Evolutionary conservation across 1,140 invertebrate genomes (phyloP), one percentile per base, ranked within the genome.

Genomic region (Drosophila arawakana): DNA sequence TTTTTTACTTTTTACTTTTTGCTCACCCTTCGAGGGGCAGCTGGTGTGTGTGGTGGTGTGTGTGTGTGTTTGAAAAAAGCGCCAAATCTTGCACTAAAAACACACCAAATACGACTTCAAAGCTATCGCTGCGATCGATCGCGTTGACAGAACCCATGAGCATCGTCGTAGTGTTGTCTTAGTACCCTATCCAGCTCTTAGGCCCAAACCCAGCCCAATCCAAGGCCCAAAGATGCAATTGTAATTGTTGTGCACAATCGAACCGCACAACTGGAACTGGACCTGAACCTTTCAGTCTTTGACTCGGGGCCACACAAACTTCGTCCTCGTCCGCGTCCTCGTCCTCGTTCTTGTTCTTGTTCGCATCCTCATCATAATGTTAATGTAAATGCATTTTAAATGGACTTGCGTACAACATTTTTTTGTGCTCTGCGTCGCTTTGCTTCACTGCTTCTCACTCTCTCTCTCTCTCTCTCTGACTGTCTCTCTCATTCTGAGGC

Each of bases 311-410:
- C 80, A 88, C 83, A 89, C 84, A 88, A 85, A 88, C 67, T 68
- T 63, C 69, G 49, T 58, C 7, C 54, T 61, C 49, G 43, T 49
- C 49, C 57, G 59, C 70, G 68, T 72, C 74, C 81, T 79, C 88
- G 80, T 91, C 8, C 37, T 61, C 80, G 73, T 61, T 63, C 67
- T 61, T 67, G 71, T 72, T 74, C 81, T 79, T 80, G 73, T 61
- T 63, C 67, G 73, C 65, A 71, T 72, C 78, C 89, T 86, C 90
- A 86, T 91, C 85, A 91, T 91, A 91, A 91, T 91, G 90, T 91
- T 91, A 91, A 91, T 91, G 89, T 91, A 91, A 91, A 91, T 91
- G 89, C 89, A 90, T 91, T 90, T 91, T 91, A 91, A 91, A 91
- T 91, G 90, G 84, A 91, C 90, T 86, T 77, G 80, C 77, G 81